Evolutionary conservation across 2,113 vertebrate species (phyloP).

Genomic region (Herpailurus yagouaroundi): DNA sequence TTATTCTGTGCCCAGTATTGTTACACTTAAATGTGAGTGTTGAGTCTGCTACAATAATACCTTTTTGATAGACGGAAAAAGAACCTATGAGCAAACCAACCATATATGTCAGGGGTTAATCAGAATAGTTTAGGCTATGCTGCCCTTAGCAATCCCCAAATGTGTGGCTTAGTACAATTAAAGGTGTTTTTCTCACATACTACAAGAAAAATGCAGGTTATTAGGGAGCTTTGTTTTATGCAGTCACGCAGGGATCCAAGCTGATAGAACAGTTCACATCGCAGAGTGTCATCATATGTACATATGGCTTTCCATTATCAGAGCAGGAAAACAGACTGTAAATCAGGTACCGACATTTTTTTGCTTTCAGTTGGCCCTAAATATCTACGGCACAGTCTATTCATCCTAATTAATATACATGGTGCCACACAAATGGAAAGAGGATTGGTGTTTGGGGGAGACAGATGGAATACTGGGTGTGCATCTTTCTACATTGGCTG

Average conservation of each 20-base stretch:
- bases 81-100: neutral
- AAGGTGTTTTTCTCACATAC: neutral
- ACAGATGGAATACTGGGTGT: neutral
- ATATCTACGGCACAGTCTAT: neutral
- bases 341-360: neutral
- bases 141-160: neutral
- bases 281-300: neutral
- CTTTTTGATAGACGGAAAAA: neutral
- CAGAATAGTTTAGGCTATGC: neutral
- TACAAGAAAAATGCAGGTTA: neutral
- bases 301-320: neutral
- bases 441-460: neutral
- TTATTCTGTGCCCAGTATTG: neutral
- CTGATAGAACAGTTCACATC: neutral
- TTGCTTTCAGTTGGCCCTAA: neutral
- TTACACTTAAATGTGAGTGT: neutral
- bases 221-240: neutral
- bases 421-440: neutral
- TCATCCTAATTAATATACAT: neutral
- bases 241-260: neutral
- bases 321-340: neutral
- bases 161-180: neutral
- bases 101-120: neutral
- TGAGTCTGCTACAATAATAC: neutral
- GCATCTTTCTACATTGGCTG: neutral